Percentiles rank a stretch among this genome's conserved stretches.
These are phyloP conservation scores for Hyppa rectilinea DNA, from an alignment of 2,888 invertebrate species.

Conservation along the genomic window DNA sequence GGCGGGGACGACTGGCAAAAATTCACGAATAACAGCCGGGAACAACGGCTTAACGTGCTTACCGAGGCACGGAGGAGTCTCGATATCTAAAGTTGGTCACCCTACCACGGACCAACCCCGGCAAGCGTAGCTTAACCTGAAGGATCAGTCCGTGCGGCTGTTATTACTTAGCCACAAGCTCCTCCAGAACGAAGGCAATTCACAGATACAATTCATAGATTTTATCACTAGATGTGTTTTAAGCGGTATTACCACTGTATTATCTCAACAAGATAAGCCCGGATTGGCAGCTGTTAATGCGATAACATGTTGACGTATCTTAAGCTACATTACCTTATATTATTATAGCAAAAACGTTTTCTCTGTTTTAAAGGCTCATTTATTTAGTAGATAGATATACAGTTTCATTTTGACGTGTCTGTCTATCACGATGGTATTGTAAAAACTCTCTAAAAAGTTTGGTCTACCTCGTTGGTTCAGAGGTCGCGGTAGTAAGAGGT, in stretches of 20 bases:
- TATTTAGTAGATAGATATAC: conserved; percentile 17
- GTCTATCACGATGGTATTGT: neutral
- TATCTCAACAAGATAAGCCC: conserved; percentile 52
- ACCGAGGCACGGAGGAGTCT: no score
- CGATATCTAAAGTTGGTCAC: no score
- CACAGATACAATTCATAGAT: conserved; percentile 44
- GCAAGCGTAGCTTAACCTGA: no score
- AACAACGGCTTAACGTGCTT: no score
- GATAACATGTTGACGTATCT: conserved; percentile 58
- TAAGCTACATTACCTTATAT: conserved; percentile 33
- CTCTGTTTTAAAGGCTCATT: conserved; percentile 37
- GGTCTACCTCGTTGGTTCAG: neutral
- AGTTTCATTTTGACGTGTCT: conserved; percentile 7
- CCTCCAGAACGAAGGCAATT: no score
- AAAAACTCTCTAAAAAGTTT: conserved; percentile 13
- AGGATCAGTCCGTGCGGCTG: no score
- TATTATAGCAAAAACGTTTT: conserved; percentile 32
- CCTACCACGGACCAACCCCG: no score
- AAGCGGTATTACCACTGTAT: conserved; percentile 47
- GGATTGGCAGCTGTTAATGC: conserved; percentile 51
- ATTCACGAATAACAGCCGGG: no score
- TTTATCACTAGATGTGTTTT: conserved; percentile 48
- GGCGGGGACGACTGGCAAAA: no score
- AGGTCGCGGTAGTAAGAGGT: neutral
- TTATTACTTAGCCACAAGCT: no score